Evolutionary conservation across 2,797 vertebrate species (phyloP).

Genomic region (Vespertilio murinus): DNA sequence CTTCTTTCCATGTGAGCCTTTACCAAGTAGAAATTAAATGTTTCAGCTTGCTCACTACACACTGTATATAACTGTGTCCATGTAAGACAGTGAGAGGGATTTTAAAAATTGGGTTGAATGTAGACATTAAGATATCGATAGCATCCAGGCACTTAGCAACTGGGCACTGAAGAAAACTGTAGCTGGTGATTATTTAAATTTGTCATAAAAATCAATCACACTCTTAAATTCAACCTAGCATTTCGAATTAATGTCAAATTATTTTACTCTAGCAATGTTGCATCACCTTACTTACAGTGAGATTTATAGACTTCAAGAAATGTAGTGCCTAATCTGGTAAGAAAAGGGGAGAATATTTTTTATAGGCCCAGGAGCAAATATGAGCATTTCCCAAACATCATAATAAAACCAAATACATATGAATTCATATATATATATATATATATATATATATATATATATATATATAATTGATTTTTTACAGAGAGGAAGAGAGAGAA

Average conservation of each 20-base stretch:
- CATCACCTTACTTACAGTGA: neutral
- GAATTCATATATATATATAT: no score
- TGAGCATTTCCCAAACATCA: neutral
- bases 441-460: no score
- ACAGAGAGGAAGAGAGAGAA: no score
- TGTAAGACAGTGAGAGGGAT: neutral
- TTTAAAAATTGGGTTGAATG: neutral
- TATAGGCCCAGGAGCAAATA: neutral
- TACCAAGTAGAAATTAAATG: neutral
- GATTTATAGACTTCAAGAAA: neutral
- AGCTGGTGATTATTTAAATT: neutral
- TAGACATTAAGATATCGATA: neutral
- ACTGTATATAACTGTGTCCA: neutral
- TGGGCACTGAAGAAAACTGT: neutral
- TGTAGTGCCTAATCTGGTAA: neutral
- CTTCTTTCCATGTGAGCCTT: neutral
- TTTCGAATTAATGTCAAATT: neutral
- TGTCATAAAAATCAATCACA: neutral
- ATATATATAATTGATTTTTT: no score
- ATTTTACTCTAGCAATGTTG: neutral
- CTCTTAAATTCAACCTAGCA: neutral
- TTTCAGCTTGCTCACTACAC: neutral
- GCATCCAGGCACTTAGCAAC: neutral
- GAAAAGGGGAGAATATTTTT: neutral
- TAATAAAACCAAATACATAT: neutral